Base-by-base conservation (phyloP, 2,797 vertebrate genomes). In the Oryzias sinensis region DNA sequence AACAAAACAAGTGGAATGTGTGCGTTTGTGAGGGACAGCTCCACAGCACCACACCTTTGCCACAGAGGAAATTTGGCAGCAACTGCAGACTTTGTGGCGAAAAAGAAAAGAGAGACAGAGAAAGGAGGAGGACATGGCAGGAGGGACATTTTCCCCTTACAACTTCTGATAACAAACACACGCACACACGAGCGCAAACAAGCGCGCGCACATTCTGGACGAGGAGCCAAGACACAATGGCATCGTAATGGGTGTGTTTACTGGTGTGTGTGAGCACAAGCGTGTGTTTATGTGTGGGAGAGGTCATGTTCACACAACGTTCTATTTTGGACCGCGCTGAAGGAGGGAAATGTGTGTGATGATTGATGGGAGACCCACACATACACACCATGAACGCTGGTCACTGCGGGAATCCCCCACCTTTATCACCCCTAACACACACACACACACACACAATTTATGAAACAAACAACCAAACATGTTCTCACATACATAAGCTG, bases 61-160 rank as follows among this genome's bases (percentile, higher is more conserved):
- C 87, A 88, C 80, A 88, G 82, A 92, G 93, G 93, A 94, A 94
- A 92, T 88, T 79, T 84, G 93, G 90, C 84, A 71, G 76, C 58
- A 62, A 80, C 70, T 83, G 88, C 86, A 90, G 91, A 93, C 92
- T 88, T 86, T 77, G 86, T 86, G 90, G 86, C 90, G 90, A 87
- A 77, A 76, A 65, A 86, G 73, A 77, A 77, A 76, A 70, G 49
- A 75, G 61, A 79, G 53, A 51, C 56, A 59, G 57, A 68, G 62
- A 72, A 46, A 55, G 55, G 72, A 52, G 48, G 51, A 73, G 71
- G 62, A 60, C 33, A 70, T 43, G 65, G 65, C 44, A 43, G 55
- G 62, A 44, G 55, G 69, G 58, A 60, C 72, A 43, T 68, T 73
- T 79, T 78, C 67, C 59, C 59, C 70, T 76, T 50, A 53, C 24